Evolutionary conservation across 2,888 invertebrate genomes (phyloP), one percentile per base, ranked within the genome.

Genomic region (Dicranocentrus wangi): DNA sequence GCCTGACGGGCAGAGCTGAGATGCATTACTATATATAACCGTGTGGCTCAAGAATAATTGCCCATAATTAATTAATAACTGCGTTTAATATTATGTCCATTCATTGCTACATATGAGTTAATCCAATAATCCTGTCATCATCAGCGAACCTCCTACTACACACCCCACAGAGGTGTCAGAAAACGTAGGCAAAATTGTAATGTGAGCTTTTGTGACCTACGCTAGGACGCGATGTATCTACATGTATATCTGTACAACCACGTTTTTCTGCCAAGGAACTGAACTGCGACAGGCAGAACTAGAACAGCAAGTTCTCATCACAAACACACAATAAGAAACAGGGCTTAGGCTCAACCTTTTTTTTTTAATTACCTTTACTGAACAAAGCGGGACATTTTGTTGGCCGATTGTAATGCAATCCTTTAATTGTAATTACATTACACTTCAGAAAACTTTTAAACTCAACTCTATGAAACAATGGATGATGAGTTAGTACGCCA

Each of bases 301-400:
- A 58, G 72, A 61, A 72, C 72, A 72, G 47, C 32, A 72, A 47
- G 72, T 72, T 72, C 72, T 21, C 72, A 72, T 72, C 17, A 55
- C 17, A n/a, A 1, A 28, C 27, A 27, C 15, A 19, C 21, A 21
- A 21, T 1, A 55, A 21, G 21, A 55, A 55, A 55, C 21, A 55
- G 55, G 55, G 23, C 19, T 23, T 19, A 55, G 5, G 23, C 55
- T 55, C 55, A 55, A 23, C 55, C 55, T 21, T 23, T 32, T 10
- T 55, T 8, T 25, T 61, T 61, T 61, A 61, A 61, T 61, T 61
- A 61, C 55, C 3, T 7, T 19, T 47, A n/a, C 15, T n/a, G n/a
- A 47, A 47, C 47, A 47, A 47, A 47, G 47, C 47, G 47, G 47
- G 47, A 47, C 47, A 47, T 47, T 47, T 47, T 47, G 47, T 15